These are phyloP conservation scores for Pelusios castaneus DNA, from an alignment of 2,113 vertebrate species.

Conservation along the genomic window DNA sequence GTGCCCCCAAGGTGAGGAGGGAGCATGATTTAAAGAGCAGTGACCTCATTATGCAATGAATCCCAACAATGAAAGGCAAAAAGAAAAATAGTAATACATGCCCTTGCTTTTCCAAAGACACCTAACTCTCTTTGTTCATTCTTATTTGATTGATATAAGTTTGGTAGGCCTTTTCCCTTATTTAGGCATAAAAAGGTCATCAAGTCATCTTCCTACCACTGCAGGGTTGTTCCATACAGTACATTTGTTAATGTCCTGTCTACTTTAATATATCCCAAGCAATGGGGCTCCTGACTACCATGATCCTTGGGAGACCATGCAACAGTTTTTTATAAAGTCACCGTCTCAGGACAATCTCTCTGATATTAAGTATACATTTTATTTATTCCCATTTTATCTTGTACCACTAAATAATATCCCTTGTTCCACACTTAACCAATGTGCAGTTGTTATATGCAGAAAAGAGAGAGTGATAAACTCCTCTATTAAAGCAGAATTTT, in stretches of 20 bases:
- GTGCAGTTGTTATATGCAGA: background rate
- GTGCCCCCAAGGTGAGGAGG: background rate
- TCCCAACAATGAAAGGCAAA: background rate
- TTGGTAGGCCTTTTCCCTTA: background rate
- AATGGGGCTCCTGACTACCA: background rate
- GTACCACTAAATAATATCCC: background rate
- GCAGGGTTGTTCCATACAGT: background rate
- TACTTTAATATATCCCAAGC: background rate
- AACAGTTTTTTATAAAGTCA: fast-evolving
- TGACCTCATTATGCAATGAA: background rate
- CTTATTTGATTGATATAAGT: background rate
- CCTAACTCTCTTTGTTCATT: background rate
- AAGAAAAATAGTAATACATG: background rate
- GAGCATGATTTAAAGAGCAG: background rate
- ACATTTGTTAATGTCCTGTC: background rate
- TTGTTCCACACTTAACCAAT: background rate
- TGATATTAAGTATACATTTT: background rate
- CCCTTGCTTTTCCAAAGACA: background rate
- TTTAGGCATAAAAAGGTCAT: background rate
- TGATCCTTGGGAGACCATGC: background rate
- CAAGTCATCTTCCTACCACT: background rate
- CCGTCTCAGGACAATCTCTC: background rate
- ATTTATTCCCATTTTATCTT: background rate
- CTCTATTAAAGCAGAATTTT: background rate
- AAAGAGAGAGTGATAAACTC: background rate